Conservation (phyloP, 2,113 vertebrate species). For the Gobio gobio region DNA sequence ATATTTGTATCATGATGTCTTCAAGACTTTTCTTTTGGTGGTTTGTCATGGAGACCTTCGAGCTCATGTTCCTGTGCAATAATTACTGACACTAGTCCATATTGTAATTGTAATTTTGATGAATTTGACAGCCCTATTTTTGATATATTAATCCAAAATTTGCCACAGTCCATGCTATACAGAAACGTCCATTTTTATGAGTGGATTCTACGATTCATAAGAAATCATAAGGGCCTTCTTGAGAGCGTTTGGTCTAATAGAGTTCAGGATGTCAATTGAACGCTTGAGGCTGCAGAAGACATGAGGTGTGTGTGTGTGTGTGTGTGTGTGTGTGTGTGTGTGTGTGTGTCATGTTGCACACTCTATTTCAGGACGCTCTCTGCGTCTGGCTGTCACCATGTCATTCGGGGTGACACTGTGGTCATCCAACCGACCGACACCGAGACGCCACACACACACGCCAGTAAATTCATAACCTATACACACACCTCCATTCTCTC, state of each 20-base stretch:
- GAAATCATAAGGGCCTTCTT: neutral
- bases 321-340: conserved; percentile 43
- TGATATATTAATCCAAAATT: no score
- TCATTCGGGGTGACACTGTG: conserved; percentile 42
- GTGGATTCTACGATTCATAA: no score
- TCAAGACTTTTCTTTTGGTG: neutral
- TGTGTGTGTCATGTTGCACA: conserved; percentile 59
- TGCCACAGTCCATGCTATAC: no score
- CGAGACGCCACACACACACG: conserved; percentile 38
- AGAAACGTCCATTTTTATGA: no score
- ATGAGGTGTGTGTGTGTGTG: conserved; percentile 37
- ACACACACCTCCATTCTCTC: neutral
- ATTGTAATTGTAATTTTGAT: no score
- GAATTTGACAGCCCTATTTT: no score
- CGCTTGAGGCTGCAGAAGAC: conserved; percentile 15
- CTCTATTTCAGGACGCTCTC: conserved; percentile 65
- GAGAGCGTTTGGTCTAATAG: neutral
- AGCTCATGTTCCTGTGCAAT: neutral
- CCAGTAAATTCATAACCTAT: conserved; percentile 21
- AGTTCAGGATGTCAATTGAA: conserved; percentile 11
- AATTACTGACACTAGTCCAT: no score
- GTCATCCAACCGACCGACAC: conserved; percentile 37
- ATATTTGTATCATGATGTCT: no score
- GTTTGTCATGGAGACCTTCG: neutral
- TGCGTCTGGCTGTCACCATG: conserved; percentile 52